Evolutionary conservation across 1,140 invertebrate genomes (phyloP), one percentile per base, ranked within the genome.

Genomic region (Chelonus insularis): DNA sequence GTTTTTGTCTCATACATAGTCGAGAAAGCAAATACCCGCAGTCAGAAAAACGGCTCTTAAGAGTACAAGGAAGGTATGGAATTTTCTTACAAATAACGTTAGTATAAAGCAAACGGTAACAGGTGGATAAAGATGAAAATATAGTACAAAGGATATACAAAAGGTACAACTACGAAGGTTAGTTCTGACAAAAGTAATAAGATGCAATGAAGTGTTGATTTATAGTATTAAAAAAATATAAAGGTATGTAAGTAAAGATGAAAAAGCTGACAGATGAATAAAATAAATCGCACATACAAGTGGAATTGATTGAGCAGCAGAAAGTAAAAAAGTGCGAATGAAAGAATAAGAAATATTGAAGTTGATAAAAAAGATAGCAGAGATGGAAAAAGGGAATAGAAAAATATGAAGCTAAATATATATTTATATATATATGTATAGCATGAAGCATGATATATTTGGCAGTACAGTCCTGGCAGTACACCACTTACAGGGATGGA

Each of bases 401-500:
- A 50, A 57, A 41, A 58, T 25, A 62, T n/a, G 23, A 60, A 8
- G n/a, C 36, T 3, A 54, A 11, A 12, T 47, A 12, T 32, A 47
- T 57, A 36, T 50, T 51, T 21, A 60, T 64, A 45, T 48, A 20
- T 37, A 63, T 34, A 20, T 60, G 25, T 58, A 37, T 7, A 45
- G 39, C 25, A 32, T 32, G 16, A 52, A 52, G 16, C 25, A 52
- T 58, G 67, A 69, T 9, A 65, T 61, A 68, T 64, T 73, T 89
- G 88, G 88, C 88, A 84, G 78, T 80, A 82, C 79, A 79, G 88
- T 90, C 86, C 86, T 85, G 84, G 81, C 85, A 86, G 87, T 80
- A 82, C 78, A 81, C 87, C 87, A 90, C 89, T 90, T 90, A 91
- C 95, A 82, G 98, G 98, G 85, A 99, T 96, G 81, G 97, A 99